Percentiles rank a stretch among this genome's conserved stretches.
These are phyloP conservation scores for Coturnix japonica DNA, from an alignment of 2,113 vertebrate genomes.

Conservation along the genomic window DNA sequence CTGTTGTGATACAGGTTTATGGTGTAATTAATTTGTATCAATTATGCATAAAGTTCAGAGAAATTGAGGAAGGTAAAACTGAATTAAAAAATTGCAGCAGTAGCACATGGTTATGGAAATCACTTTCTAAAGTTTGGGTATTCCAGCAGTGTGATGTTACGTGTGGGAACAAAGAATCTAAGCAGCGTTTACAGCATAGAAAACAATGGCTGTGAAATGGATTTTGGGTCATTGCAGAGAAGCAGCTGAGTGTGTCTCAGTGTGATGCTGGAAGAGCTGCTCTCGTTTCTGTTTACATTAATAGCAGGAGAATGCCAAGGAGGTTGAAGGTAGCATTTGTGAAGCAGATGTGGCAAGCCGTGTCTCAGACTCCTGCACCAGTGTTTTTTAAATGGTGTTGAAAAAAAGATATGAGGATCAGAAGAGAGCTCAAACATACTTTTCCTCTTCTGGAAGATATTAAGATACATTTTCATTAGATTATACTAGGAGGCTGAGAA, in stretches of 20 bases:
- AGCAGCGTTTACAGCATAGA: neutral
- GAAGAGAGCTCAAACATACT: neutral
- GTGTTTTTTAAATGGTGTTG: neutral
- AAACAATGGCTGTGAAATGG: neutral
- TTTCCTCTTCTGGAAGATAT: neutral
- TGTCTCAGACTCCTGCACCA: neutral
- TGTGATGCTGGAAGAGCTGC: neutral
- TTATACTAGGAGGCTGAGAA: neutral
- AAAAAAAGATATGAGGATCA: neutral
- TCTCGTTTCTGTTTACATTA: neutral
- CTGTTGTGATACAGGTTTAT: neutral
- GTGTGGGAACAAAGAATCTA: neutral
- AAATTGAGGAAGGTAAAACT: neutral
- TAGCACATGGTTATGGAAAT: neutral
- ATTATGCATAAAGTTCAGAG: neutral
- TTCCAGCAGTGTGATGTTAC: neutral
- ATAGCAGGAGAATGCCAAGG: neutral
- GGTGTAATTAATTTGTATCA: neutral
- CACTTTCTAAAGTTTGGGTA: neutral
- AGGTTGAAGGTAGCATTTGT: neutral
- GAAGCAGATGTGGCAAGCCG: neutral
- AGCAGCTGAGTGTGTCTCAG: neutral
- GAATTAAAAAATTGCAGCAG: neutral
- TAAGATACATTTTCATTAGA: neutral
- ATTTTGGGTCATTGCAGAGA: neutral